phyloP scores from a whole-genome alignment of 2,797 vertebrate species.

The Varecia variegata region DNA sequence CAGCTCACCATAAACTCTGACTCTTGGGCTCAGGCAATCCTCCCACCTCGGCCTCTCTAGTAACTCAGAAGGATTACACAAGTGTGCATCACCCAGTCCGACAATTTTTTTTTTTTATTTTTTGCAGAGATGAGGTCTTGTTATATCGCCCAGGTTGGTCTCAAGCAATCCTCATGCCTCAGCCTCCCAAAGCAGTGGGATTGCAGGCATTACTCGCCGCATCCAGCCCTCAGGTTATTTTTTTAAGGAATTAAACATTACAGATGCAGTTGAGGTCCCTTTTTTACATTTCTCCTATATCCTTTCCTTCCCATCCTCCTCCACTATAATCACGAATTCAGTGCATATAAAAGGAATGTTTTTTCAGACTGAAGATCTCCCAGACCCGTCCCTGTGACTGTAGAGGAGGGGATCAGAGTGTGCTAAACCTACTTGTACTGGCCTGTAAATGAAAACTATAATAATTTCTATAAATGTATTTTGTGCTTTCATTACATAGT shows the following conservation, averaged over 20 bases:
- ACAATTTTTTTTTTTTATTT: not conserved
- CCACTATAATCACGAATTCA: not conserved
- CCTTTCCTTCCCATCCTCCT: not conserved
- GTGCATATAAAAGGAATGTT: not conserved
- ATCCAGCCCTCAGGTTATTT: not conserved
- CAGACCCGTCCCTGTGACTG: not conserved
- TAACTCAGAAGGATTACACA: not conserved
- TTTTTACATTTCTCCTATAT: not conserved
- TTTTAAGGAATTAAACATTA: not conserved
- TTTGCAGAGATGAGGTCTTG: not conserved
- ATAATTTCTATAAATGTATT: not conserved
- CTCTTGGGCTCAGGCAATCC: not conserved
- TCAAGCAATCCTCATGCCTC: not conserved
- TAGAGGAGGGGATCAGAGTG: not conserved
- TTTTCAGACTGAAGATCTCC: not conserved
- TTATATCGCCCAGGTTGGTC: not conserved
- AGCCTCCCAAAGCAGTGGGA: too few species aligned
- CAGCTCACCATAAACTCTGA: not conserved
- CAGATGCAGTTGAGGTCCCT: not conserved
- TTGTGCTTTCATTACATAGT: not conserved
- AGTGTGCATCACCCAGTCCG: rapidly evolving
- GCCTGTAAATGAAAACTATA: not conserved
- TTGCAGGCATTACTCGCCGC: too few species aligned
- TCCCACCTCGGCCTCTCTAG: not conserved
- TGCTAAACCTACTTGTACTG: not conserved